Base-by-base conservation (phyloP, 1,140 invertebrate species). In the Drosophila tristis region DNA sequence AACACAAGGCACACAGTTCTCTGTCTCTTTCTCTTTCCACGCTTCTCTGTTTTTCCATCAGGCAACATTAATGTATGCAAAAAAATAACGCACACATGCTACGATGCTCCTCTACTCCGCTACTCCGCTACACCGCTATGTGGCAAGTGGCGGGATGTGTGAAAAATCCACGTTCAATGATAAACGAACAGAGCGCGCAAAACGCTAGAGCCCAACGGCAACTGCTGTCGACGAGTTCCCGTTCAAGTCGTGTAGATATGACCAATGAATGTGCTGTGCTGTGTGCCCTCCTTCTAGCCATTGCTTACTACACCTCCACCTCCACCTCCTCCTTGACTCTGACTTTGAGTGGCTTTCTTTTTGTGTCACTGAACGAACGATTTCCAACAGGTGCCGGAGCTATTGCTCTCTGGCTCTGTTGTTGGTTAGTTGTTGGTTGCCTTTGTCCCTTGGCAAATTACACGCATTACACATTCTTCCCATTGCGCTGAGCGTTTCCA, bases 261-360 rank as follows among this genome's bases (percentile, higher is more conserved):
- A 58, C 47, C 59, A 63, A 45, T 51, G 26, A 7, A 29, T 35
- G 31, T 35, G 31, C 9, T 35, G 9, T 35, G 31, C 31, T 11
- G 31, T 35, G 31, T 35, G 31, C 11, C 35, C 35, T 13, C 4
- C 35, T 39, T 39, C 35, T 39, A 39, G 35, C 11, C 35, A 39
- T 39, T 5, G 35, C 35, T 5, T 39, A 5, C 65, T 42, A 6
- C 45, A 25, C 23, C 23, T 25, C 2, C 23, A 23, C 25, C 45
- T 20, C 51, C 26, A 2, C 15, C 44, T 13, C 7, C 65, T 31
- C 8, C 15, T 29, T 29, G 15, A 16, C 11, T 54, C 50, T 49
- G 54, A 47, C 23, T 64, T 57, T 66, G 62, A 76, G 65, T 82
- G 77, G 86, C 82, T 87, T 87, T 87, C 82, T 89, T 89, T 86